Conservation (phyloP, 2,113 vertebrate genomes). For the Rhinolophus sinicus region DNA sequence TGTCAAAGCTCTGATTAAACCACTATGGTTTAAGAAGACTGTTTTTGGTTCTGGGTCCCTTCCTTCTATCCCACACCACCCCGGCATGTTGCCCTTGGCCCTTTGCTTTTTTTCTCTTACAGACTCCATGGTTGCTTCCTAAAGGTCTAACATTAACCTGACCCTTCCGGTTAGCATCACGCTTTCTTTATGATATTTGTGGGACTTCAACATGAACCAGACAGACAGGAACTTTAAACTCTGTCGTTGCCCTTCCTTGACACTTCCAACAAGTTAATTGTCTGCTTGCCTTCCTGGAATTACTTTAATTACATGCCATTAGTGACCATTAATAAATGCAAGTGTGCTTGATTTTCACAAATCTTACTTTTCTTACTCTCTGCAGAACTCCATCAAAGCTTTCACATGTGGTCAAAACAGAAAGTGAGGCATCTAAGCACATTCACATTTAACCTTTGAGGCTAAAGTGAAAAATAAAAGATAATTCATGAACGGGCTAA, state of each 20-base stretch:
- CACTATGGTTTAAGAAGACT: not conserved
- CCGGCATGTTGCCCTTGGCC: not conserved
- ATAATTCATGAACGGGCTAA: conserved; percentile 74
- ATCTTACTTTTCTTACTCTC: conserved; percentile 46
- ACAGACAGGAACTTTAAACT: conserved; percentile 69
- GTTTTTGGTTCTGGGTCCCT: not conserved
- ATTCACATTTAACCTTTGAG: conserved; percentile 69
- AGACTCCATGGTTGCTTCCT: not conserved
- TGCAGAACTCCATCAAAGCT: conserved; percentile 43
- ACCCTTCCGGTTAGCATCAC: not conserved
- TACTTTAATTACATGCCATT: conserved; percentile 79
- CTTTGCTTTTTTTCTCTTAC: not conserved
- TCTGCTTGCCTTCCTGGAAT: conserved; percentile 79
- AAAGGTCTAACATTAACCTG: not conserved
- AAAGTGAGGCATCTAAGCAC: conserved; percentile 31
- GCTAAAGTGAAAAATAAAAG: conserved; percentile 59
- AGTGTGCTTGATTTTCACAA: conserved; percentile 61
- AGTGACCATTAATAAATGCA: conserved; percentile 77
- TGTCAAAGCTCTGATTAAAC: not conserved
- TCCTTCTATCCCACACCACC: not conserved
- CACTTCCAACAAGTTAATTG: conserved; percentile 77
- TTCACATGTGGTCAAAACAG: conserved; percentile 53
- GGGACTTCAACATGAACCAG: conserved; percentile 57
- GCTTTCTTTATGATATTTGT: conserved; percentile 42
- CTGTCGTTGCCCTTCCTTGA: conserved; percentile 63